These are phyloP conservation scores for Drosophila macrospina DNA, from an alignment of 2,888 invertebrate species.

Conservation along the genomic window DNA sequence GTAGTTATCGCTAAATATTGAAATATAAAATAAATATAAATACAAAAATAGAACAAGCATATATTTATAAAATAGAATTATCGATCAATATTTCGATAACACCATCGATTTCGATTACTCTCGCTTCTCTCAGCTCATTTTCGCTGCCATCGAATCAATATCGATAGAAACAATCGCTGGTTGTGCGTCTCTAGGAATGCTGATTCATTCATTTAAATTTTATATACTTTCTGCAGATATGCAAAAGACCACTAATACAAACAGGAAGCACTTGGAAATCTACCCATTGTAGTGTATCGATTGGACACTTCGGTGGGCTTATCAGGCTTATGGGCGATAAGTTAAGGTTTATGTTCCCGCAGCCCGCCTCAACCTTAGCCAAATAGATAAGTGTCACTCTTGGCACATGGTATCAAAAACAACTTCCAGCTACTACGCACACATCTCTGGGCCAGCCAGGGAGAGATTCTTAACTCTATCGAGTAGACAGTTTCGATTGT, in stretches of 20 bases:
- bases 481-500: constrained; percentile 61
- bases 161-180: too few species aligned
- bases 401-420: constrained; percentile 36
- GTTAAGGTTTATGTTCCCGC: constrained; percentile 52
- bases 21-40: too few species aligned
- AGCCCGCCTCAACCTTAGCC: constrained; percentile 39
- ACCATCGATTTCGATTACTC: too few species aligned
- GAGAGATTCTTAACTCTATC: constrained; percentile 34
- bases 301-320: constrained; percentile 62
- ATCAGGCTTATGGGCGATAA: constrained; percentile 71
- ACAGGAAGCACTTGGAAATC: constrained; percentile 10
- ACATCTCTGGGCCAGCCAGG: constrained; percentile 8
- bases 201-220: constrained; percentile 4
- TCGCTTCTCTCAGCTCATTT: too few species aligned
- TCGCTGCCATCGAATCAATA: too few species aligned
- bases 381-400: constrained; percentile 76
- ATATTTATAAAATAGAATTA: neutral
- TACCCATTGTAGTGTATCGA: constrained; percentile 44
- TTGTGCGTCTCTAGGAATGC: neutral
- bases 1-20: too few species aligned
- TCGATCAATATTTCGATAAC: too few species aligned
- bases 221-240: constrained; percentile 6
- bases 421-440: constrained; percentile 37
- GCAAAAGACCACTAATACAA: neutral
- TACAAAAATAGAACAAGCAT: too few species aligned